Evolutionary conservation across 2,113 vertebrate genomes (phyloP).

Genomic region (Paraplagusia blochii): DNA sequence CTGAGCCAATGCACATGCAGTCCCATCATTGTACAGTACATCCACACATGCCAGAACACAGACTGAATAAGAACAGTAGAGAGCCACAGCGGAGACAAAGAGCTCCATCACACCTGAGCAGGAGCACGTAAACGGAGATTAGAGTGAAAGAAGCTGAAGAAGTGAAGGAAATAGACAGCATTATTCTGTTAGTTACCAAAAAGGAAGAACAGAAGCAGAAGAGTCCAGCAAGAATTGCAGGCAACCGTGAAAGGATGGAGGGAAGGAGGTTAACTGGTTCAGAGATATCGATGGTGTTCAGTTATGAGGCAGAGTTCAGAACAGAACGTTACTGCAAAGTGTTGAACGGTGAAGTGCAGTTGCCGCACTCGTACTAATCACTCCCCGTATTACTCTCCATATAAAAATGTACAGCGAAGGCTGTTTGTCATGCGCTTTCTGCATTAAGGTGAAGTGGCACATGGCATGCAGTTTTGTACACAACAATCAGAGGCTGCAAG

Average conservation of each 20-base stretch:
- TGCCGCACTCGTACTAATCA: conserved; percentile 34
- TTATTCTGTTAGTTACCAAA: conserved; percentile 50
- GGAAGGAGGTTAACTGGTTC: conserved; percentile 44
- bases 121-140: conserved; percentile 66
- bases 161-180: conserved; percentile 50
- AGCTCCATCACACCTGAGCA: conserved; percentile 67
- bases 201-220: conserved; percentile 53
- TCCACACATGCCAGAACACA: conserved; percentile 68
- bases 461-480: conserved; percentile 54
- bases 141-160: conserved; percentile 58
- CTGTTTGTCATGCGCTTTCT: conserved; percentile 57
- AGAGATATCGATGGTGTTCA: conserved; percentile 45
- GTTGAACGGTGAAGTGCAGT: conserved; percentile 47
- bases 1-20: conserved; percentile 64
- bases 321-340: conserved; percentile 22
- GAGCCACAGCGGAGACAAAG: conserved; percentile 42
- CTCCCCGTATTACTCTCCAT: conserved; percentile 32
- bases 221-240: conserved; percentile 52
- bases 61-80: conserved; percentile 51
- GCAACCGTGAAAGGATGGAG: conserved; percentile 47
- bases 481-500: conserved; percentile 56
- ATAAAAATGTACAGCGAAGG: conserved; percentile 31
- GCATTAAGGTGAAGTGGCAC: conserved; percentile 32
- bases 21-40: conserved; percentile 25
- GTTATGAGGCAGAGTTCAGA: conserved; percentile 44